phyloP scores from a whole-genome alignment of 2,888 invertebrate genomes.

The Alentia gelatinosa region DNA sequence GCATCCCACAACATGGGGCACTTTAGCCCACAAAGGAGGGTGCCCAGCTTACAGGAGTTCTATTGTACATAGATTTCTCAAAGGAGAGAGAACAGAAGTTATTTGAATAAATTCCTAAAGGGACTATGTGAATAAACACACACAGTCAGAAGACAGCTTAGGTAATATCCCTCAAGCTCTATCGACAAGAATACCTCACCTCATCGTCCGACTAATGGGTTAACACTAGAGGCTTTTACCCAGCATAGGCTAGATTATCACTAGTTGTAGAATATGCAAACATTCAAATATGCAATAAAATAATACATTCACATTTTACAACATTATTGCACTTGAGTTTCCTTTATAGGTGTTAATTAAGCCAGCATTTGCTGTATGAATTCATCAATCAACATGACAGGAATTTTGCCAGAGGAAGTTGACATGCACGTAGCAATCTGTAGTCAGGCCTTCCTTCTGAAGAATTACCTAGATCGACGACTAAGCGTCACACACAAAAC shows the following conservation, averaged over 20 bases:
- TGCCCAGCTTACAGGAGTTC: not conserved
- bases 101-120: not conserved
- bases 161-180: not conserved
- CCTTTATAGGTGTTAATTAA: not conserved
- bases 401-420: not conserved
- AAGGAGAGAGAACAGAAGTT: no score
- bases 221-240: not conserved
- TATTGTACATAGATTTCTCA: no score
- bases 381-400: not conserved
- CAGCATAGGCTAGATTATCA: not conserved
- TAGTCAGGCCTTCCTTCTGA: not conserved
- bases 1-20: not conserved
- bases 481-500: not conserved
- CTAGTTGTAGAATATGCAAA: not conserved
- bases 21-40: not conserved
- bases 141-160: not conserved
- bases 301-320: not conserved
- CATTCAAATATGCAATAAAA: not conserved
- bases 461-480: not conserved
- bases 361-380: not conserved
- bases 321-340: not conserved
- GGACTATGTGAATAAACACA: not conserved
- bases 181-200: no score
- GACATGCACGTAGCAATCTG: not conserved
- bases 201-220: not conserved